A percentile compares a stretch with the other conserved stretches of the same genome.
Evolutionary conservation across 2,888 invertebrate species (phyloP).

Genomic region (Tryphoninae sp.): DNA sequence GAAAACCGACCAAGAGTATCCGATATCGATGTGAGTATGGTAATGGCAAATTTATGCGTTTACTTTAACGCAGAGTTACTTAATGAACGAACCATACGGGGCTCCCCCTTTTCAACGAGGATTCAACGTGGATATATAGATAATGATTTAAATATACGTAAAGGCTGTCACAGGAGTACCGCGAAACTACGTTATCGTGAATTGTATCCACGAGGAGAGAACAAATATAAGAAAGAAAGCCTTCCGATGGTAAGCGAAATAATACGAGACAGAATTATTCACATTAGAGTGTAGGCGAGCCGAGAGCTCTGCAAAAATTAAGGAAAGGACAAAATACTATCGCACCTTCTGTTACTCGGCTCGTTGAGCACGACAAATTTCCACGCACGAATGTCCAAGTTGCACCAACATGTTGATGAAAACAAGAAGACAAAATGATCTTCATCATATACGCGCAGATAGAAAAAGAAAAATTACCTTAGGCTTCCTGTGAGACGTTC

Average conservation of each 20-base stretch:
- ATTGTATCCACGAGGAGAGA: neutral
- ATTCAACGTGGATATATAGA: constrained; percentile 10
- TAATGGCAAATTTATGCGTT: constrained; percentile 31
- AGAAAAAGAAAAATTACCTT: constrained; percentile 32
- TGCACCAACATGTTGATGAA: constrained; percentile 54
- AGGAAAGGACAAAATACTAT: constrained; percentile 22
- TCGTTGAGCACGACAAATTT: constrained; percentile 43
- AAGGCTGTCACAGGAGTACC: constrained; percentile 1
- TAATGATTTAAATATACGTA: constrained; percentile 22
- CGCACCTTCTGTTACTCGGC: constrained; percentile 51
- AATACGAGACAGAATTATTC: constrained; percentile 24
- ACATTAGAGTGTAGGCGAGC: constrained; percentile 34
- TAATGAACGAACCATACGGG: constrained; percentile 7
- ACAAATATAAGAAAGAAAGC: neutral
- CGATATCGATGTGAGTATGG: constrained; percentile 28
- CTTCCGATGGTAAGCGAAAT: constrained; percentile 16
- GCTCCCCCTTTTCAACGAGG: neutral
- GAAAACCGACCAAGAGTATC: constrained; percentile 46
- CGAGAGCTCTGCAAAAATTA: constrained; percentile 31
- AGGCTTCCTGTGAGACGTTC: constrained; percentile 55
- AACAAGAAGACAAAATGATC: constrained; percentile 16
- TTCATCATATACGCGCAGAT: constrained; percentile 49
- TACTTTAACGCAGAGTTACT: constrained; percentile 47
- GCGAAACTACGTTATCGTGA: neutral
- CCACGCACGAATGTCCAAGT: constrained; percentile 57